Conservation (phyloP, 1,140 invertebrate genomes). For the Sipha flava region DNA sequence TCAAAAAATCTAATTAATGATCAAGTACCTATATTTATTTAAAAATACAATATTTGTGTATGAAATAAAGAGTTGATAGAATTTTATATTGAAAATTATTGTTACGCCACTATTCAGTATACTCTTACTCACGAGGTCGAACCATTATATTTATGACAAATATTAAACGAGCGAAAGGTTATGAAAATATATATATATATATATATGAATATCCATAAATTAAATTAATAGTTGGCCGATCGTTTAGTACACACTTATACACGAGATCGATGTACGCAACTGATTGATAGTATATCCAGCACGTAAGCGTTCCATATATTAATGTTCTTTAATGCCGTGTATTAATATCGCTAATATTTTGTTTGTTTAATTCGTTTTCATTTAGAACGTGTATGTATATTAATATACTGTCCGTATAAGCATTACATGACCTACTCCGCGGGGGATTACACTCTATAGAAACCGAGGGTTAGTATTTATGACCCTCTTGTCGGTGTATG, state of each 20-base stretch:
- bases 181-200: neutral
- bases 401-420: neutral
- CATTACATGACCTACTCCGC: neutral
- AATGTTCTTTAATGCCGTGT: neutral
- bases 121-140: neutral
- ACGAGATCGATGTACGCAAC: neutral
- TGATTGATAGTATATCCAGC: neutral
- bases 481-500: neutral
- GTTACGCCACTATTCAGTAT: too few relatives aligned
- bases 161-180: neutral
- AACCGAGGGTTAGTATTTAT: slow-evolving; percentile 16
- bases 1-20: too few relatives aligned
- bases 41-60: too few relatives aligned
- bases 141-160: neutral
- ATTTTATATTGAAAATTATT: too few relatives aligned
- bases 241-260: neutral
- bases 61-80: too few relatives aligned
- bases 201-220: neutral
- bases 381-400: neutral
- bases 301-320: neutral
- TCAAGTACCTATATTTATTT: too few relatives aligned
- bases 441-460: slow-evolving; percentile 3
- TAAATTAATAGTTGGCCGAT: neutral
- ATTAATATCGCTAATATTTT: neutral
- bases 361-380: slow-evolving; percentile 13